Evolutionary conservation across 2,888 invertebrate species (phyloP), one percentile per base, ranked within the genome.

Genomic region (Metellina segmentata): DNA sequence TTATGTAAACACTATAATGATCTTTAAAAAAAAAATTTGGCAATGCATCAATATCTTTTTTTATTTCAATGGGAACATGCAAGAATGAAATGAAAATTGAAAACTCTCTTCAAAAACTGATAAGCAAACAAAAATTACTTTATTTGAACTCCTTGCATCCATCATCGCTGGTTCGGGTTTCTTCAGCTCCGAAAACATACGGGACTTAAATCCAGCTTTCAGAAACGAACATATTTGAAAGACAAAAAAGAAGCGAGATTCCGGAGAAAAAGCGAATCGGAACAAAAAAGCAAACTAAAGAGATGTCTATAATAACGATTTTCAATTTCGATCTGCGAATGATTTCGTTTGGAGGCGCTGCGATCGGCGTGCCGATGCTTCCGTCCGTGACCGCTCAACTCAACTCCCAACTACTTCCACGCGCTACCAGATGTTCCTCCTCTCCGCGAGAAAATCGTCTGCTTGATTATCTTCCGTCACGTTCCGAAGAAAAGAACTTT

Each of bases 251-350:
- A 81, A 69, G 61, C n/a, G 52, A 5, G 52, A 48, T 61, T 20
- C 49, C 8, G 19, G 61, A 81, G 34, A 34, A 5, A 69, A 74
- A 88, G 53, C 53, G 48, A 74, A 51, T 11, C 72, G 13, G 19
- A 51, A 88, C 9, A 79, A 53, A 71, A 83, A 78, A 83, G 19
- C 13, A 49, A 75, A 75, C 75, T 11, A 72, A 71, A 89, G 71
- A 70, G 79, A 90, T 79, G 72, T 20, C 72, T 48, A 72, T 72
- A 79, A 90, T 90, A 90, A 90, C 79, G 85, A 90, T 90, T 85
- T 90, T 90, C 90, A 90, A 82, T 85, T 90, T 85, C 90, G 90
- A 82, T 88, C 88, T 71, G 52, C 81, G 75, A 88, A 61, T 51
- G 88, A 88, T 88, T 74, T 85, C 90, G 61, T 4, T 34, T 61